A percentile compares a stretch with the other conserved stretches of the same genome.
Conservation (phyloP, 1,140 invertebrate genomes). For the Drosophila kepulauana region DNA sequence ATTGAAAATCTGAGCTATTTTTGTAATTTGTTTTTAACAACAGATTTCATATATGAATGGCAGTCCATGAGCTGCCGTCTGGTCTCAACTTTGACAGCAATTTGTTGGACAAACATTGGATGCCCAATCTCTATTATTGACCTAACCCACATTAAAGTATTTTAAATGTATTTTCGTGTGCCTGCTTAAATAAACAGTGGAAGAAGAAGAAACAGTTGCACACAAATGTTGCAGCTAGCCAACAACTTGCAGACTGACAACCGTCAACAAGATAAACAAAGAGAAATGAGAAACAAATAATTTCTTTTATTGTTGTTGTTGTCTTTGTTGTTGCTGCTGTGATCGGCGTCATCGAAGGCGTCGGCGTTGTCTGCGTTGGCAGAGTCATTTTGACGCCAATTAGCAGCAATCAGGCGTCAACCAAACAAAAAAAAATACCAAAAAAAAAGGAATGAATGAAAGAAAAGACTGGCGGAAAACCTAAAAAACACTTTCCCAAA, state of each 20-base stretch:
- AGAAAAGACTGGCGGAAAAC: constrained; percentile 56
- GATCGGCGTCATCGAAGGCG: constrained; percentile 5
- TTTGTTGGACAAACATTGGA: constrained; percentile 42
- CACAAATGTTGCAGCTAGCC: constrained; percentile 58
- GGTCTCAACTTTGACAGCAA: constrained; percentile 28
- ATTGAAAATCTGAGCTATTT: constrained; percentile 35
- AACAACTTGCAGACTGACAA: constrained; percentile 32
- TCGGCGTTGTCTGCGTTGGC: constrained; percentile 45
- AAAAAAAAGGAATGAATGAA: too few species aligned
- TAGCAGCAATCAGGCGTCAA: constrained; percentile 80
- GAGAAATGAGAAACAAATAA: constrained; percentile 57
- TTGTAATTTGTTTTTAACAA: constrained; percentile 12
- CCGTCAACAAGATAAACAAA: constrained; percentile 62
- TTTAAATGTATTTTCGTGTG: constrained; percentile 18
- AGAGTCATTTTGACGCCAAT: constrained; percentile 75
- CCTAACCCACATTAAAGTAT: constrained; percentile 70
- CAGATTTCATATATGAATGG: constrained; percentile 19
- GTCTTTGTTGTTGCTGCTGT: not conserved
- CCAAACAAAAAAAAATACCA: too few species aligned
- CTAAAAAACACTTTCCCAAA: constrained; percentile 74
- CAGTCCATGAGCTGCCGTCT: not conserved
- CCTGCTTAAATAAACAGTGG: constrained; percentile 33
- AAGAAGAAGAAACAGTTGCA: constrained; percentile 66
- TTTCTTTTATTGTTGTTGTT: constrained; percentile 31
- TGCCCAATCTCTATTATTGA: constrained; percentile 53